Base-by-base conservation (phyloP, 2,888 invertebrate species). In the Ypsolopha scabrella region DNA sequence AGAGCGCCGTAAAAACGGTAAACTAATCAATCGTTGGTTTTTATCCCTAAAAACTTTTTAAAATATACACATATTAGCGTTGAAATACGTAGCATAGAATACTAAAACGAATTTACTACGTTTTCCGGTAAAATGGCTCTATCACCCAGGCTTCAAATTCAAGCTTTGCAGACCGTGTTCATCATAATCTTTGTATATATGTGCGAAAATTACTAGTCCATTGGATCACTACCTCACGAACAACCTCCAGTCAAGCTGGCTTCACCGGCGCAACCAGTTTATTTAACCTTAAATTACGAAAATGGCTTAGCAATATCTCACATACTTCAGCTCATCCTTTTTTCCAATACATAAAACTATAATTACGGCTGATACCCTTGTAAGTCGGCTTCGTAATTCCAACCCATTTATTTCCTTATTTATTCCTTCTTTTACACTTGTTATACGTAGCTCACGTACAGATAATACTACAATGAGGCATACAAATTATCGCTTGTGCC, bases 401-500 rank as follows among this genome's bases (percentile, higher is more conserved):
- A 65, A 65, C 63, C 70, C 73, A 74, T 75, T 79, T 75, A 72
- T 75, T 75, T 73, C 75, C 75, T 74, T 76, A 72, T 77, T 75
- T 69, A 71, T 70, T 70, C 63, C 65, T 72, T 67, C 70, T 74
- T 75, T 76, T 72, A 72, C 70, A 76, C 75, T 79, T 72, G 73
- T 76, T 75, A 72, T 72, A 71, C 72, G 70, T 75, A 70, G 63
- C 75, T 78, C 82, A 83, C 83, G 81, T 81, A 80, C 74, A 71
- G 71, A 78, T 80, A 80, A 82, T 80, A 78, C 76, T 79, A 82
- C 81, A 80, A 82, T 82, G 75, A 80, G 71, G 73, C 79, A 74
- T 81, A 85, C 85, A 85, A 86, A 86, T 85, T 85, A 85, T 85
- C 80, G 77, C 77, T 72, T 70, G 72, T 61, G 70, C 83, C 80